Percentiles rank a stretch among this genome's conserved stretches.
These are phyloP conservation scores for Hirtodrosophila alboralis DNA, from an alignment of 2,888 invertebrate genomes.

Conservation along the genomic window DNA sequence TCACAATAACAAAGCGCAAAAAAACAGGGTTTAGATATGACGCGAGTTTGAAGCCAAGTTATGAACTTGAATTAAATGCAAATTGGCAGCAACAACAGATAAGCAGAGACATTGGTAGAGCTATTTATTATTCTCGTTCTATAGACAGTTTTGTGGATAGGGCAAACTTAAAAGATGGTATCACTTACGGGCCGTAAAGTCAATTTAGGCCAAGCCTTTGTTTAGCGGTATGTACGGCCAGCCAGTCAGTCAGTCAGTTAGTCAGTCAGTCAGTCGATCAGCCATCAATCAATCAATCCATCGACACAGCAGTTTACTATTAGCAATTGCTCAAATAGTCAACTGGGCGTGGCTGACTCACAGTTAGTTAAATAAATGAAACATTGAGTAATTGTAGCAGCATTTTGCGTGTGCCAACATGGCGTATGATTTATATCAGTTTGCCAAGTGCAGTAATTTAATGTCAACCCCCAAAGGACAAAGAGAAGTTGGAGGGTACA, in stretches of 20 bases:
- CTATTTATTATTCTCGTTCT: not conserved
- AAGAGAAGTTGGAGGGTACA: constrained; percentile 3
- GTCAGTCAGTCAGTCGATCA: constrained; percentile 25
- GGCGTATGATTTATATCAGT: constrained; percentile 74
- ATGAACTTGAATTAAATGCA: constrained; percentile 58
- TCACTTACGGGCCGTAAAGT: constrained; percentile 5
- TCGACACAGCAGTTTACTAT: constrained; percentile 37
- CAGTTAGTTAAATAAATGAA: constrained; percentile 9
- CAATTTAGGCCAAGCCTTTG: constrained; percentile 25
- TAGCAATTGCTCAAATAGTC: constrained; percentile 17
- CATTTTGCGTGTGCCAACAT: constrained; percentile 34
- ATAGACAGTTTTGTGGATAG: constrained; percentile 1
- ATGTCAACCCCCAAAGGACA: constrained; percentile 65
- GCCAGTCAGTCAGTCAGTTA: constrained; percentile 4
- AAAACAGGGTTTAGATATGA: constrained; percentile 44
- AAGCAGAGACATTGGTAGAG: constrained; percentile 34
- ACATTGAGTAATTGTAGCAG: constrained; percentile 40
- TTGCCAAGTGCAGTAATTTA: constrained; percentile 50
- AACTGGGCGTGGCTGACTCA: constrained; percentile 45
- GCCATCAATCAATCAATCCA: constrained; percentile 45
- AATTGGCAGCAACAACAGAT: constrained; percentile 47
- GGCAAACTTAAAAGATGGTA: constrained; percentile 4
- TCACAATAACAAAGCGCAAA: constrained; percentile 16
- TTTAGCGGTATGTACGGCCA: not conserved
- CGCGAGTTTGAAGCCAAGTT: constrained; percentile 29